Evolutionary conservation across 1,140 invertebrate species (phyloP).

Genomic region (Fopius arisanus): DNA sequence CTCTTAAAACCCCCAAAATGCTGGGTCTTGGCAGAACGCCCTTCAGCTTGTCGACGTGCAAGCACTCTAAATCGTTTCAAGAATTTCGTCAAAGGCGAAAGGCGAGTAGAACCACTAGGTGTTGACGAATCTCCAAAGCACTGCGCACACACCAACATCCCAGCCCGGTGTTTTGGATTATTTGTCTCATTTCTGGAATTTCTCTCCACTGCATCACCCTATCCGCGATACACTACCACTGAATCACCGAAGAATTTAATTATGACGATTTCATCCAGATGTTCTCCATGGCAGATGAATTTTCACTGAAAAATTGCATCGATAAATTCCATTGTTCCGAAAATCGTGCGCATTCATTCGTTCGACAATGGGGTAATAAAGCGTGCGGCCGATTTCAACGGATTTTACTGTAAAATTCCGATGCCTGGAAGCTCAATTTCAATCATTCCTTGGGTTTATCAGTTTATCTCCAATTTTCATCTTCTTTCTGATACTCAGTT

Average conservation of each 20-base stretch:
- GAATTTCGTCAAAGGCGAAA: slow-evolving; percentile 22
- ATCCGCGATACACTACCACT: neutral
- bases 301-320: slow-evolving; percentile 8
- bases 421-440: neutral
- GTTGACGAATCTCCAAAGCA: neutral
- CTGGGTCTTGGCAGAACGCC: slow-evolving; percentile 2
- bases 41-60: neutral
- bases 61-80: slow-evolving; percentile 20
- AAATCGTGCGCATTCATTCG: slow-evolving; percentile 31
- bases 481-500: slow-evolving; percentile 45
- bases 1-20: neutral
- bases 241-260: neutral
- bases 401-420: neutral
- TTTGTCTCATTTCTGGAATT: neutral
- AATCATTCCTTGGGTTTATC: neutral
- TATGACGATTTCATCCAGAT: slow-evolving; percentile 34
- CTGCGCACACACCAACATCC: neutral
- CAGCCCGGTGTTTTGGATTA: neutral
- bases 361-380: slow-evolving; percentile 25
- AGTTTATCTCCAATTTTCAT: neutral
- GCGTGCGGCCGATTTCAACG: neutral
- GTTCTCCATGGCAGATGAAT: neutral
- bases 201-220: neutral
- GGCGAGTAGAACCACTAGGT: neutral
- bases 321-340: slow-evolving; percentile 40